These are phyloP conservation scores for Orgyia antiqua DNA, from an alignment of 2,888 invertebrate genomes.

Conservation along the genomic window DNA sequence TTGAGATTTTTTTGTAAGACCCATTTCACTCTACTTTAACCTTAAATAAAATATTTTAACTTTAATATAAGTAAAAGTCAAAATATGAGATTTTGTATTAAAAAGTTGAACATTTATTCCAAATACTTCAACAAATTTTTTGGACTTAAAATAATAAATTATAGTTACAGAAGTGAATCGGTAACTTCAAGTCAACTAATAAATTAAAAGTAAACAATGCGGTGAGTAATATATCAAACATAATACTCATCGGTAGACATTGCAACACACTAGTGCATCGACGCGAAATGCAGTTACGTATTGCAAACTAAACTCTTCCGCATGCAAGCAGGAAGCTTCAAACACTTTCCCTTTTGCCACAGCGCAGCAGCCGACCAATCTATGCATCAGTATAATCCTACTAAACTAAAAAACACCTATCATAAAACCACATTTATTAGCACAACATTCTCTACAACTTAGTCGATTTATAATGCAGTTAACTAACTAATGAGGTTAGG, in stretches of 20 bases:
- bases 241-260: slow-evolving; percentile 27
- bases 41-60: too few relatives aligned
- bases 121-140: too few relatives aligned
- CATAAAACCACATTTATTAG: slow-evolving; percentile 13
- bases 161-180: too few relatives aligned
- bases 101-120: too few relatives aligned
- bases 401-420: slow-evolving; percentile 31
- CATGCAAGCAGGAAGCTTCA: slow-evolving; percentile 70
- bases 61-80: too few relatives aligned
- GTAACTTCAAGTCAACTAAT: slow-evolving; percentile 10
- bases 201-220: slow-evolving; percentile 11
- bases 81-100: too few relatives aligned
- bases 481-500: slow-evolving; percentile 70
- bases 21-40: too few relatives aligned
- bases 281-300: slow-evolving; percentile 61
- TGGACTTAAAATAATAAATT: too few relatives aligned
- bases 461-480: slow-evolving; percentile 60
- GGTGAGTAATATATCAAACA: slow-evolving; percentile 12
- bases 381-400: slow-evolving; percentile 60
- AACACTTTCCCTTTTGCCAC: slow-evolving; percentile 76
- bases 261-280: slow-evolving; percentile 27
- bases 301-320: slow-evolving; percentile 65
- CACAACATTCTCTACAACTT: slow-evolving; percentile 27
- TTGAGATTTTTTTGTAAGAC: too few relatives aligned
- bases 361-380: slow-evolving; percentile 68